These are phyloP conservation scores for Monomorium pharaonis DNA, from an alignment of 1,140 invertebrate genomes.

Conservation along the genomic window DNA sequence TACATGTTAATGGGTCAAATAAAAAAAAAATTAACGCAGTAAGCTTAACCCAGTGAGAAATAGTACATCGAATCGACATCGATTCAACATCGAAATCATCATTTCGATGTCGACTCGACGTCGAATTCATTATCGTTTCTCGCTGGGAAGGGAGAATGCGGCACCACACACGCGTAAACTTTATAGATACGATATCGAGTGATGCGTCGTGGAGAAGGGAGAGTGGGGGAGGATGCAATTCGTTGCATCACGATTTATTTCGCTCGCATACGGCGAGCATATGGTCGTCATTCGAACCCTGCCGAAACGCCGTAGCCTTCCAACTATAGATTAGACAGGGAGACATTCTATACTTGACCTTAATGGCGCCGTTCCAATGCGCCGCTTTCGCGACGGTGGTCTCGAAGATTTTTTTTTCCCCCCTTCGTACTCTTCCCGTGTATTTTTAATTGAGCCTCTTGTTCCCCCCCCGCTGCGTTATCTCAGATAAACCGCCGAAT, in stretches of 20 bases:
- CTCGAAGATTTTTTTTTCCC: not conserved
- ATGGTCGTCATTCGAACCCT: constrained; percentile 34
- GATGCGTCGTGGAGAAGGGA: not conserved
- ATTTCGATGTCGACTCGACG: no score
- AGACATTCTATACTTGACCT: constrained; percentile 68
- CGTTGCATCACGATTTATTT: constrained; percentile 13
- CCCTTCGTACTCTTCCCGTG: not conserved
- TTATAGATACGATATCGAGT: no score
- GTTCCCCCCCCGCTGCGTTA: not conserved
- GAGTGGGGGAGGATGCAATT: constrained; percentile 10
- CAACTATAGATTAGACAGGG: constrained; percentile 67
- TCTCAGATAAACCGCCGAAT: not conserved
- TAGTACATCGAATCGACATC: no score
- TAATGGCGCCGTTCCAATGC: constrained; percentile 64
- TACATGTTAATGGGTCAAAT: not conserved
- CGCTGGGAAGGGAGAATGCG: no score
- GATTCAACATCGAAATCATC: no score
- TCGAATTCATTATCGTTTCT: no score
- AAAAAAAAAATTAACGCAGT: not conserved
- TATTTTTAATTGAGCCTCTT: not conserved
- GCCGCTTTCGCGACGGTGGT: constrained; percentile 54
- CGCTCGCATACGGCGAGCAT: constrained; percentile 36
- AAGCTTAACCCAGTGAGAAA: no score
- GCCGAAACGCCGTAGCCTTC: constrained; percentile 34
- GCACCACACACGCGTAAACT: no score